Evolutionary conservation across 1,140 invertebrate species (phyloP).

Genomic region (Riptortus pedestris): DNA sequence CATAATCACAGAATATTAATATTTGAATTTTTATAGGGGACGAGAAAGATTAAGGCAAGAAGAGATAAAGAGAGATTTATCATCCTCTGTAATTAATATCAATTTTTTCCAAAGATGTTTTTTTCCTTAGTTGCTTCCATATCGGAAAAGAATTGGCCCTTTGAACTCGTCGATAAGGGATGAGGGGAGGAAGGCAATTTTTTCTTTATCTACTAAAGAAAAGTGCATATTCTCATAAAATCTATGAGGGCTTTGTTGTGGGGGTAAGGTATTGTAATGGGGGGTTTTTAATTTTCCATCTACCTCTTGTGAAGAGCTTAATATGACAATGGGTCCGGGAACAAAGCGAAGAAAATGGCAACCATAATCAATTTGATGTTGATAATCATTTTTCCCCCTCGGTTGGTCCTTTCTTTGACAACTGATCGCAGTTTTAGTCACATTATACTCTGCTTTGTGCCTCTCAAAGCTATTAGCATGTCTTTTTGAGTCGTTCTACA

Average conservation of each 20-base stretch:
- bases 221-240: constrained; percentile 7
- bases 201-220: neutral
- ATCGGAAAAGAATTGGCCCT: neutral
- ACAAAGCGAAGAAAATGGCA: constrained; percentile 28
- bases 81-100: too few species aligned
- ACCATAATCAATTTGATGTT: constrained; percentile 28
- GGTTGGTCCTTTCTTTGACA: constrained; percentile 22
- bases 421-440: constrained; percentile 27
- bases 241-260: neutral
- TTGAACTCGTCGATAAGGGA: neutral
- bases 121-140: too few species aligned
- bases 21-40: too few species aligned
- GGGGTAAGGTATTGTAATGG: constrained; percentile 23
- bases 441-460: constrained; percentile 24
- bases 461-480: constrained; percentile 27
- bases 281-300: constrained; percentile 26
- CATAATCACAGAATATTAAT: too few species aligned
- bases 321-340: constrained; percentile 24
- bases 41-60: too few species aligned
- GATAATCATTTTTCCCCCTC: constrained; percentile 24
- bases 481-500: constrained; percentile 15
- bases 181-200: neutral
- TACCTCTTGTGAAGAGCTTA: constrained; percentile 18
- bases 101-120: too few species aligned
- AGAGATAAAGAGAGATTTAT: too few species aligned